Evolutionary conservation across 2,888 invertebrate genomes (phyloP).

Genomic region (Apotomis betuletana): DNA sequence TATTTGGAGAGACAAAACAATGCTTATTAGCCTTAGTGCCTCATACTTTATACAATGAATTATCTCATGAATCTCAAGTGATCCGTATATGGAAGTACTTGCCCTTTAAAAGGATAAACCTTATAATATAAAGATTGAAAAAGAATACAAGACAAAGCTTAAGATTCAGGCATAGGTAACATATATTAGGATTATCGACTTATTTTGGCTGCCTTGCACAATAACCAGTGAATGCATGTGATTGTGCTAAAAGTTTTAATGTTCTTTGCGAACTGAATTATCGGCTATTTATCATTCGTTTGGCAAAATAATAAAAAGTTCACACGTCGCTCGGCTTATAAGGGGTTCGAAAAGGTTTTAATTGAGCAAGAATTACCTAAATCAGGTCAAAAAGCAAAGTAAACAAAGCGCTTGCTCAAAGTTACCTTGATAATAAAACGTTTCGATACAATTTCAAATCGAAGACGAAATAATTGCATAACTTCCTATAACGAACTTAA

Average conservation of each 20-base stretch:
- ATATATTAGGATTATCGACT: too few species aligned
- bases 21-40: slow-evolving; percentile 28
- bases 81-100: neutral
- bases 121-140: too few species aligned
- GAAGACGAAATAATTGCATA: slow-evolving; percentile 38
- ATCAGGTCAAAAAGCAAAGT: slow-evolving; percentile 29
- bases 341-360: slow-evolving; percentile 2
- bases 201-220: too few species aligned
- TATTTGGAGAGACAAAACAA: slow-evolving; percentile 36
- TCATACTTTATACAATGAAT: slow-evolving; percentile 3
- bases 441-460: slow-evolving; percentile 36
- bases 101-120: too few species aligned
- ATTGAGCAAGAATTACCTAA: slow-evolving; percentile 23
- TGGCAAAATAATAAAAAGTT: neutral
- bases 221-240: too few species aligned
- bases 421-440: slow-evolving; percentile 38
- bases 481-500: slow-evolving; percentile 41
- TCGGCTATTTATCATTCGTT: neutral
- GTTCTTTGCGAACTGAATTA: too few species aligned
- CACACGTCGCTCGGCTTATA: neutral
- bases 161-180: too few species aligned
- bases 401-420: slow-evolving; percentile 13
- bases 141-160: too few species aligned
- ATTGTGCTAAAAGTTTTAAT: too few species aligned
- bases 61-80: neutral